Conservation (phyloP, 2,113 vertebrate genomes). For the Chitala chitala region DNA sequence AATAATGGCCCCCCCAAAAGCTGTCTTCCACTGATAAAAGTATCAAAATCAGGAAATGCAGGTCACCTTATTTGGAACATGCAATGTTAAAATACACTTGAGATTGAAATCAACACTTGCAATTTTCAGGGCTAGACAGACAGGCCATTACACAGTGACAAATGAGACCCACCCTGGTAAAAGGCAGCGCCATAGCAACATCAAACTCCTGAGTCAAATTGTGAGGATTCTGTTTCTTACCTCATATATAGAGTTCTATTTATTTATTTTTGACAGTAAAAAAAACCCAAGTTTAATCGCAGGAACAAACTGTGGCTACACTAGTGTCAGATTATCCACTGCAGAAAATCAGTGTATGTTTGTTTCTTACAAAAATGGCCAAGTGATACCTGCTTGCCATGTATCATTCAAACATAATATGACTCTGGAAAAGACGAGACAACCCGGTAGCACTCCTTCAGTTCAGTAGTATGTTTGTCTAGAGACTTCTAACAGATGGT, state of each 20-base stretch:
- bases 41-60: too few relatives aligned
- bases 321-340: background rate
- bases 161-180: too few relatives aligned
- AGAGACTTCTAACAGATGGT: background rate
- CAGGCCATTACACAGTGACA: too few relatives aligned
- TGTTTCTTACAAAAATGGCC: background rate
- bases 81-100: too few relatives aligned
- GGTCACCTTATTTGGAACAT: too few relatives aligned
- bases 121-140: too few relatives aligned
- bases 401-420: background rate
- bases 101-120: too few relatives aligned
- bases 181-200: too few relatives aligned
- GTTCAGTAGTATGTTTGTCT: background rate
- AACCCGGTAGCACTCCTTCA: background rate
- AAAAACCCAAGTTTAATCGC: background rate
- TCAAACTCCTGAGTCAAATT: too few relatives aligned
- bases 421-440: background rate
- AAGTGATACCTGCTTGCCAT: background rate
- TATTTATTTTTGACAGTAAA: background rate
- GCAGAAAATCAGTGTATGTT: constrained; percentile 5
- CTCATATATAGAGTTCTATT: too few relatives aligned
- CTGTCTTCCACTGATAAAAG: too few relatives aligned
- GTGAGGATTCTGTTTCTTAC: too few relatives aligned
- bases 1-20: background rate
- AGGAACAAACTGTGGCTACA: background rate